Conservation (phyloP, 2,797 vertebrate genomes). For the Darevskia mixta region DNA sequence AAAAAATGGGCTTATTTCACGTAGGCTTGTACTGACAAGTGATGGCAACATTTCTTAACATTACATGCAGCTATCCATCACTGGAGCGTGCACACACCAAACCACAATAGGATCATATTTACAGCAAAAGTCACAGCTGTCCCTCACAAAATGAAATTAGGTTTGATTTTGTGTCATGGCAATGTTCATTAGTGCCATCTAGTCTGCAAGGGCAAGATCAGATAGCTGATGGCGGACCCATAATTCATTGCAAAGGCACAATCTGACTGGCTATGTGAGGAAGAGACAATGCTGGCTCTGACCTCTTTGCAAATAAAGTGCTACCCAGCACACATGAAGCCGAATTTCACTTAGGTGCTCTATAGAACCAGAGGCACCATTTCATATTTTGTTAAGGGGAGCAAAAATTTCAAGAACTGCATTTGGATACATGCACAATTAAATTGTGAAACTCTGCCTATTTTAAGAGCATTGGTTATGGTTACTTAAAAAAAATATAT, state of each 20-base stretch:
- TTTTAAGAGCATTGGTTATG: not conserved
- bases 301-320: conserved; percentile 7
- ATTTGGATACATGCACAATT: not conserved
- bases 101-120: conserved; percentile 71
- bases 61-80: conserved; percentile 53
- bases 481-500: not conserved
- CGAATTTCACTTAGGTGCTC: not conserved
- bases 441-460: not conserved
- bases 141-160: conserved; percentile 76
- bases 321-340: not conserved
- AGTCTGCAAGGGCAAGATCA: conserved; percentile 54
- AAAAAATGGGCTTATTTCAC: not conserved
- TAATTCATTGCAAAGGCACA: conserved; percentile 60
- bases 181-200: conserved; percentile 71
- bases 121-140: conserved; percentile 76
- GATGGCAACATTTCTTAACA: conserved; percentile 64
- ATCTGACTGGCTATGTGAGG: conserved; percentile 17
- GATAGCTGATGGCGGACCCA: conserved; percentile 42
- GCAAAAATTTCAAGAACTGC: not conserved
- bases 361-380: not conserved
- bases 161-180: conserved; percentile 81
- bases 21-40: conserved; percentile 28
- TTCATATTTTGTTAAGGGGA: not conserved
- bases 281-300: conserved; percentile 8
- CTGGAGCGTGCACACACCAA: conserved; percentile 42